Evolutionary conservation across 2,797 vertebrate genomes (phyloP).

Genomic region (Clarias platycephalus): DNA sequence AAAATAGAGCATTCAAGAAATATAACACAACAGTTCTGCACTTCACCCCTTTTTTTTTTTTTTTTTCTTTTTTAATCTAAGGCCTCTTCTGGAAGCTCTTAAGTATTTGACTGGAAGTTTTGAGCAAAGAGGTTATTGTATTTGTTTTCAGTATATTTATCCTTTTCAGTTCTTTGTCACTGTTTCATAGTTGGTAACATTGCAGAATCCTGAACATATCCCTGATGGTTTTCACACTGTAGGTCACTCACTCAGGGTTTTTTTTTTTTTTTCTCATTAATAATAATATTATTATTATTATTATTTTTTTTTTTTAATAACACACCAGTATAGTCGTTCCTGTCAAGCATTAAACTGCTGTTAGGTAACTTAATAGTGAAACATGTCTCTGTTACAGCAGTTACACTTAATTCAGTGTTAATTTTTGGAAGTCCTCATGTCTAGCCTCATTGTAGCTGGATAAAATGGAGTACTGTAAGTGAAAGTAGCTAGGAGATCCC

Average conservation of each 20-base stretch:
- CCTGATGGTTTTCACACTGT: conserved; percentile 52
- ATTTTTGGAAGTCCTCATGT: conserved; percentile 68
- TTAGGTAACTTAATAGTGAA: conserved; percentile 56
- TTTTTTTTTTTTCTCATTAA: conserved; percentile 60
- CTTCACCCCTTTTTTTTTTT: neutral
- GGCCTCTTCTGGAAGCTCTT: conserved; percentile 33
- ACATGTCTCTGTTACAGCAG: conserved; percentile 34
- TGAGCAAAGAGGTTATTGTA: conserved; percentile 9
- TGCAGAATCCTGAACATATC: conserved; percentile 20
- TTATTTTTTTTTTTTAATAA: neutral
- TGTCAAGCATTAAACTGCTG: conserved; percentile 69
- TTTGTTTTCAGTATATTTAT: conserved; percentile 10
- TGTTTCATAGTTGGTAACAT: conserved; percentile 14
- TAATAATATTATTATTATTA: too few relatives aligned
- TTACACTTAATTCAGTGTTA: conserved; percentile 43
- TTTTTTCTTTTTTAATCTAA: conserved; percentile 5
- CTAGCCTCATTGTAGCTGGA: conserved; percentile 59
- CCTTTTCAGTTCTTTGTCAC: conserved; percentile 25
- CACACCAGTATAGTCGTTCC: conserved; percentile 67
- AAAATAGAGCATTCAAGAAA: conserved; percentile 47
- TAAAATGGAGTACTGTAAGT: conserved; percentile 55
- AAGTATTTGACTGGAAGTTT: conserved; percentile 37
- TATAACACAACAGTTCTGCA: conserved; percentile 16
- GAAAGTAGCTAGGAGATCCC: conserved; percentile 41
- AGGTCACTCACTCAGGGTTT: conserved; percentile 78